Percentiles rank a stretch among this genome's conserved stretches.
Conservation (phyloP, 2,888 invertebrate species). For the Synergus laeviventris region DNA sequence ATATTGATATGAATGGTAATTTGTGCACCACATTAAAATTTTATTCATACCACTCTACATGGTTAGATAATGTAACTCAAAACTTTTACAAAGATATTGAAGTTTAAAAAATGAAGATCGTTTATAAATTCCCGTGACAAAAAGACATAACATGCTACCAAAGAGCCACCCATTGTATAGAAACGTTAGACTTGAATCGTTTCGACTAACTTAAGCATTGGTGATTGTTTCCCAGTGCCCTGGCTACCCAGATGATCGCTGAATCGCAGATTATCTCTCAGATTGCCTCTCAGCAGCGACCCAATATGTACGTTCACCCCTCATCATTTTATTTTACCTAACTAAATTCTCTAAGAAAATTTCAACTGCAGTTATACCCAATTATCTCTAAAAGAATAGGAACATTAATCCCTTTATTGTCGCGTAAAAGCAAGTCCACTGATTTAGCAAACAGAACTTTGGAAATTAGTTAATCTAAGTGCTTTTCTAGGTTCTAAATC, state of each 20-base stretch:
- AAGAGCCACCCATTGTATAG: conserved; percentile 10
- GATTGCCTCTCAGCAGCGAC: conserved; percentile 90
- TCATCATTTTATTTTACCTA: conserved; percentile 70
- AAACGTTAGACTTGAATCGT: conserved; percentile 64
- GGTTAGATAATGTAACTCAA: conserved; percentile 22
- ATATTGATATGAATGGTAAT: not conserved
- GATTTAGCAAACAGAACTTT: not conserved
- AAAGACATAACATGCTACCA: conserved; percentile 19
- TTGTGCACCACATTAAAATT: not conserved
- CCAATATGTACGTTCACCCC: conserved; percentile 89
- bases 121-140: not conserved
- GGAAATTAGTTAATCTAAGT: not conserved
- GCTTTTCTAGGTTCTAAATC: not conserved
- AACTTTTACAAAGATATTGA: conserved; percentile 18
- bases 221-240: conserved; percentile 89
- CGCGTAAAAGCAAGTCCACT: not conserved
- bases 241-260: conserved; percentile 97
- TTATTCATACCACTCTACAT: conserved; percentile 22
- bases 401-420: conserved; percentile 12
- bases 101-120: not conserved
- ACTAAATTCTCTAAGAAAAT: conserved; percentile 67
- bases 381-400: conserved; percentile 41
- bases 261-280: conserved; percentile 93
- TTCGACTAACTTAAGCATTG: conserved; percentile 76
- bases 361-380: conserved; percentile 73